phyloP scores from a whole-genome alignment of 2,888 invertebrate species.

The Polydesmus complanatus region DNA sequence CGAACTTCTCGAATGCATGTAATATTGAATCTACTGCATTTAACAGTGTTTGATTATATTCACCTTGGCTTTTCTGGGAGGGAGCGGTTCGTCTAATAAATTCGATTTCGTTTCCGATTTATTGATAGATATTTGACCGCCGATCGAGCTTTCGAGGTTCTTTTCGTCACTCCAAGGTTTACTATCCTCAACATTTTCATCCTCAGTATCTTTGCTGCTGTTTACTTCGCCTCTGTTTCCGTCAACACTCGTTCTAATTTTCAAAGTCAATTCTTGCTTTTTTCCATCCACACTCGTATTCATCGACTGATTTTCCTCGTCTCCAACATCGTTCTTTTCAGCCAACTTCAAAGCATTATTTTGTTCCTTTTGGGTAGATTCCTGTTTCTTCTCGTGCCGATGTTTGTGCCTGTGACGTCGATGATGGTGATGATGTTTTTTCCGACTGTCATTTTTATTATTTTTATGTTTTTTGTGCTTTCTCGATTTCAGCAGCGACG shows the following conservation, averaged over 20 bases:
- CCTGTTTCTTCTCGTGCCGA: slow-evolving; percentile 35
- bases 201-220: slow-evolving; percentile 13
- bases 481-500: slow-evolving; percentile 26
- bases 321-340: slow-evolving; percentile 21
- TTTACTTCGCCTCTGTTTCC: neutral
- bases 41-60: neutral
- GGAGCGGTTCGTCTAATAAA: neutral
- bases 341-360: slow-evolving; percentile 20
- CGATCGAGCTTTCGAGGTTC: neutral
- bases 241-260: neutral
- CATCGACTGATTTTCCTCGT: too few species aligned
- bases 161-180: neutral
- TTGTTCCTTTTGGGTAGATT: slow-evolving; percentile 15
- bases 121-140: neutral
- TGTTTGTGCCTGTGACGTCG: slow-evolving; percentile 51
- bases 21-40: too few species aligned
- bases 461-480: slow-evolving; percentile 20
- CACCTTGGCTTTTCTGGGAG: slow-evolving; percentile 16
- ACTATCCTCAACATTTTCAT: neutral
- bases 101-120: neutral
- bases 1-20: too few species aligned
- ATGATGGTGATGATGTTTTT: slow-evolving; percentile 45
- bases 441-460: slow-evolving; percentile 14
- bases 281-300: slow-evolving; percentile 8
- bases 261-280: neutral